Evolutionary conservation across 2,888 invertebrate species (phyloP).

Genomic region (Heliconius ismenius): DNA sequence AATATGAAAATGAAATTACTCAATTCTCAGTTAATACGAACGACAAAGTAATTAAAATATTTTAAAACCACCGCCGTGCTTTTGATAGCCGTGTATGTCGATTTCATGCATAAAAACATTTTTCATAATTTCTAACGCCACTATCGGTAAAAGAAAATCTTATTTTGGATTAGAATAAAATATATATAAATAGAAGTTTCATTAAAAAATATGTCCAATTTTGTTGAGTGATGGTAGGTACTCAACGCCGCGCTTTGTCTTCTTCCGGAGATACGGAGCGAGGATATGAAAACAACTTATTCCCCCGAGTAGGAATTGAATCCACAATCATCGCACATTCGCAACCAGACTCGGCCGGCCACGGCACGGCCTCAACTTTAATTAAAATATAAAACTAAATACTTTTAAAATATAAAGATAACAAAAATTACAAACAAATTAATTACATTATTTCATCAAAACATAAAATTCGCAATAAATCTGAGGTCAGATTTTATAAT

Average conservation of each 20-base stretch:
- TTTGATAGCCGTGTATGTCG: no score
- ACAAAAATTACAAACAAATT: not conserved
- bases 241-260: not conserved
- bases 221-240: not conserved
- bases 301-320: not conserved
- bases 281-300: not conserved
- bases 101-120: no score
- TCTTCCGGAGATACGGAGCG: not conserved
- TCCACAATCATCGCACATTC: not conserved
- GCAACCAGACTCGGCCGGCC: not conserved
- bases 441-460: not conserved
- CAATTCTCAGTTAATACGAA: no score
- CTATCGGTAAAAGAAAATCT: no score
- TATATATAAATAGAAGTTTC: no score
- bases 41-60: no score
- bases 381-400: not conserved
- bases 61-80: no score
- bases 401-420: not conserved
- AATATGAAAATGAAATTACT: no score
- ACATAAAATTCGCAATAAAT: constrained; percentile 10
- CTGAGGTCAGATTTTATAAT: not conserved
- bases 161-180: no score
- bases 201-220: no score
- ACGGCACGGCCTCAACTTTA: no score
- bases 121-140: no score